These are phyloP conservation scores for Pteronotus mesoamericanus DNA, from an alignment of 2,797 vertebrate species.

Conservation along the genomic window DNA sequence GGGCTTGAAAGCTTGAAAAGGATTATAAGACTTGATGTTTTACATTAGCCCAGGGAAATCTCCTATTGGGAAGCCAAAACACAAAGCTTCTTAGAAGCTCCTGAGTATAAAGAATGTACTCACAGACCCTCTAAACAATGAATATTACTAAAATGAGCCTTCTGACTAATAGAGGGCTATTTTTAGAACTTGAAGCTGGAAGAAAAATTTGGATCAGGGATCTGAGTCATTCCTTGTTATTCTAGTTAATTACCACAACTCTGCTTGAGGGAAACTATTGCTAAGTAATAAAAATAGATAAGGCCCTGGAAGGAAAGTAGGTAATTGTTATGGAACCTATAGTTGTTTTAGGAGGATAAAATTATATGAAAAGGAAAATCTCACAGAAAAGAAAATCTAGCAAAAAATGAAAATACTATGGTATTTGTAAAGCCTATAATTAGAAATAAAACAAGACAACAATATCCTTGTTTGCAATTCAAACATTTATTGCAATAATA, in stretches of 20 bases:
- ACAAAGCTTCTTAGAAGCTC: not conserved
- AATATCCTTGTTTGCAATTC: not conserved
- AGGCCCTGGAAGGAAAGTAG: slow-evolving; percentile 47
- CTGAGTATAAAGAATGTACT: not conserved
- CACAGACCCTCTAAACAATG: not conserved
- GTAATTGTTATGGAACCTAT: slow-evolving; percentile 39
- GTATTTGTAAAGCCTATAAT: not conserved
- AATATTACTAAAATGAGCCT: slow-evolving; percentile 38
- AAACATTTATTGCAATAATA: not conserved
- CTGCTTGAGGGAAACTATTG: slow-evolving; percentile 51
- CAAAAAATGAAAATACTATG: not conserved
- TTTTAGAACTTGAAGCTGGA: slow-evolving; percentile 62
- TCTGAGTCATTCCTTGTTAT: slow-evolving; percentile 65
- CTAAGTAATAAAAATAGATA: slow-evolving; percentile 51
- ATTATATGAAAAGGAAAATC: slow-evolving; percentile 7
- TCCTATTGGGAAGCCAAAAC: not conserved
- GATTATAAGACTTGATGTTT: slow-evolving; percentile 1
- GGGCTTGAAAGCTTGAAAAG: slow-evolving; percentile 20
- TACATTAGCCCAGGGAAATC: slow-evolving; percentile 6
- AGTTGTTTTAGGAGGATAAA: slow-evolving; percentile 36
- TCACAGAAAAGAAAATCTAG: not conserved
- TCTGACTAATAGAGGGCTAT: slow-evolving; percentile 50
- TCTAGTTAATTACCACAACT: slow-evolving; percentile 68
- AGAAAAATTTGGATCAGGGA: slow-evolving; percentile 49
- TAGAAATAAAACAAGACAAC: not conserved